phyloP scores from a whole-genome alignment of 2,797 vertebrate species.

The Melanotaenia trifasciata region DNA sequence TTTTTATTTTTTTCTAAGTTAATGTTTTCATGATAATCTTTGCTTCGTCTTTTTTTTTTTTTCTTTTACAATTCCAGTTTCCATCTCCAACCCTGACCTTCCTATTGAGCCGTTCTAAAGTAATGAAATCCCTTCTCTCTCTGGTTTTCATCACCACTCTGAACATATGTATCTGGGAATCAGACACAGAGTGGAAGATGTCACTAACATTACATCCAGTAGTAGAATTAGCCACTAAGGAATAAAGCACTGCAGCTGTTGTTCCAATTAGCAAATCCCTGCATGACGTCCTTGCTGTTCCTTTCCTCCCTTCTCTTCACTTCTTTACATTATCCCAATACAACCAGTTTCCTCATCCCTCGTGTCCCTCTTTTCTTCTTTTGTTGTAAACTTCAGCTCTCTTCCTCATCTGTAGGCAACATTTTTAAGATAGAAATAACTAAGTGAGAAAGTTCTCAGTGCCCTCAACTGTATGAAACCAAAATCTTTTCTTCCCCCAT shows the following conservation, averaged over 20 bases:
- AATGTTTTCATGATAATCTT: not conserved
- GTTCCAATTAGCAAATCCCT: constrained; percentile 78
- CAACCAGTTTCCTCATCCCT: constrained; percentile 45
- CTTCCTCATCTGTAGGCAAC: constrained; percentile 42
- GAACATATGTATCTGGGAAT: constrained; percentile 62
- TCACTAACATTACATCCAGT: constrained; percentile 73
- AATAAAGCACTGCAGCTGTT: constrained; percentile 71
- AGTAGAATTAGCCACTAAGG: constrained; percentile 75
- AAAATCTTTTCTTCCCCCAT: constrained; percentile 12
- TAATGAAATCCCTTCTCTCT: constrained; percentile 58
- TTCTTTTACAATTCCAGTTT: constrained; percentile 36
- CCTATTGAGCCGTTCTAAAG: constrained; percentile 52
- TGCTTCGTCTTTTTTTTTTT: constrained; percentile 9
- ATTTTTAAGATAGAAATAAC: constrained; percentile 58
- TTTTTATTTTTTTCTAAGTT: too few relatives aligned
- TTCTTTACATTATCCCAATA: constrained; percentile 68
- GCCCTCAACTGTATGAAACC: constrained; percentile 37
- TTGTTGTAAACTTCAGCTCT: constrained; percentile 36
- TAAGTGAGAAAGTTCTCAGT: constrained; percentile 36
- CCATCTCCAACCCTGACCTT: constrained; percentile 12
- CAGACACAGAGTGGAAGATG: constrained; percentile 58
- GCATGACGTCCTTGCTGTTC: constrained; percentile 62
- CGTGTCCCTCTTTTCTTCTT: constrained; percentile 19
- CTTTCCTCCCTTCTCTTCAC: constrained; percentile 40
- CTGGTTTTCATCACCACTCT: constrained; percentile 52